Conservation (phyloP, 2,797 vertebrate genomes). For the Aldrovandia affinis region DNA sequence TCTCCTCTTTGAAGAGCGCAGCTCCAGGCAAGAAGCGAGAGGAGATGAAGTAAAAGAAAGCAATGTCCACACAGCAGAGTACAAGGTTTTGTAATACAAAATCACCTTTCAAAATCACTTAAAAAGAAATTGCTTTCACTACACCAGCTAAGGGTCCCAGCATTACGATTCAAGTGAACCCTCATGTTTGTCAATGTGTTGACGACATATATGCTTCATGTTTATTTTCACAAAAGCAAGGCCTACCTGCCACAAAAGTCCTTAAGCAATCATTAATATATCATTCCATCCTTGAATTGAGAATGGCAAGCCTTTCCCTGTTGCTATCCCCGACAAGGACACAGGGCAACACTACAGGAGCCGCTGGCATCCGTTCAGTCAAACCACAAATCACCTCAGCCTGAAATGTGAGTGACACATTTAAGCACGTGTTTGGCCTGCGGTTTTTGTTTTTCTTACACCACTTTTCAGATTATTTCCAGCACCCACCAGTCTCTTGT, state of each 20-base stretch:
- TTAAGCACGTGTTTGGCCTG: background rate
- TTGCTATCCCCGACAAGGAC: background rate
- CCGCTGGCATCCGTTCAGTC: too few species aligned
- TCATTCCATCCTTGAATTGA: conserved; percentile 39
- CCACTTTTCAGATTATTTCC: background rate
- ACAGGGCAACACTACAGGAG: background rate
- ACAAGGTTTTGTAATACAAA: background rate
- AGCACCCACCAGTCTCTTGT: background rate
- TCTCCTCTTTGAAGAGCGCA: conserved; percentile 7
- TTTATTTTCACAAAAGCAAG: conserved; percentile 28
- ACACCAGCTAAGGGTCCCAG: background rate
- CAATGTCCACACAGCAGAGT: background rate
- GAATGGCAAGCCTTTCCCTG: background rate
- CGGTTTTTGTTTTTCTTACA: background rate
- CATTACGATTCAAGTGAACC: background rate
- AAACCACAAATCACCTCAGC: background rate
- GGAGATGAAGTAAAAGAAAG: background rate
- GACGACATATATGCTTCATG: conserved; percentile 28
- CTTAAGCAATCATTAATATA: conserved; percentile 49
- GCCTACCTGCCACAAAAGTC: conserved; percentile 40
- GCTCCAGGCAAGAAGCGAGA: background rate
- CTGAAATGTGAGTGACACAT: background rate
- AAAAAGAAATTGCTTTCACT: background rate
- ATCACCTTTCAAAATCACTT: background rate
- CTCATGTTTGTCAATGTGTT: background rate